phyloP scores from a whole-genome alignment of 2,113 vertebrate species.

The Myotis brandtii region DNA sequence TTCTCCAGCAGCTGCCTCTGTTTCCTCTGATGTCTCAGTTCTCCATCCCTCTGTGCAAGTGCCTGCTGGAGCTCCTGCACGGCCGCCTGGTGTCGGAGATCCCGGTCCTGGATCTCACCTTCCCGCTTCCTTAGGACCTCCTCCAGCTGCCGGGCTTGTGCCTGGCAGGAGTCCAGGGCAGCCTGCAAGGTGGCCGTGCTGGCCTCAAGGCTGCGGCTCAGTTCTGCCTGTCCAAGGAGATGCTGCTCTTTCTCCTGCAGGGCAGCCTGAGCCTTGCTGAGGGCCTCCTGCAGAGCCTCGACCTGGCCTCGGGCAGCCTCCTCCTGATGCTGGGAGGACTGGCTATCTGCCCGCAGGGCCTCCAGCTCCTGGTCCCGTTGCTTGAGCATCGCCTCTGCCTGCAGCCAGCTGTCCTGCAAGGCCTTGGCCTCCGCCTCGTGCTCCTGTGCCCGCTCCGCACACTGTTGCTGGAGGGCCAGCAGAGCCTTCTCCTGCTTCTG shows the following conservation, averaged over 20 bases:
- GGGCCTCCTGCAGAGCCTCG: constrained; percentile 75
- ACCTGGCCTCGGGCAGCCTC: constrained; percentile 54
- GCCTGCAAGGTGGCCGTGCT: constrained; percentile 51
- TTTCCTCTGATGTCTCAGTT: constrained; percentile 63
- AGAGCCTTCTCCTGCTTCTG: constrained; percentile 74
- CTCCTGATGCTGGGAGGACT: constrained; percentile 70
- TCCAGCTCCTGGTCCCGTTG: constrained; percentile 72
- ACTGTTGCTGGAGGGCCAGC: constrained; percentile 75
- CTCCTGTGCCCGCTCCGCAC: constrained; percentile 69
- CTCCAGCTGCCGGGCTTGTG: constrained; percentile 71
- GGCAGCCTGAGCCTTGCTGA: constrained; percentile 66
- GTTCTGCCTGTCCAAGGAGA: constrained; percentile 77
- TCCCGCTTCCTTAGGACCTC: constrained; percentile 68
- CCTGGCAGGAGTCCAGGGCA: constrained; percentile 76
- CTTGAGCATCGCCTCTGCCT: constrained; percentile 67
- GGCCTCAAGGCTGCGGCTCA: constrained; percentile 66
- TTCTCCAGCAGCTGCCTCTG: constrained; percentile 67
- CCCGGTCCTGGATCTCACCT: constrained; percentile 61
- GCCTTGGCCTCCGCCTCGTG: constrained; percentile 51
- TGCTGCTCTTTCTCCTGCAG: constrained; percentile 76
- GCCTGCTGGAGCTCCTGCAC: constrained; percentile 70
- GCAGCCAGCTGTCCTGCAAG: constrained; percentile 68
- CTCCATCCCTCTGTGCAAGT: constrained; percentile 58
- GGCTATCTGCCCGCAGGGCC: constrained; percentile 60
- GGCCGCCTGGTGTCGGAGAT: constrained; percentile 56